Evolutionary conservation across 2,888 invertebrate genomes (phyloP), one percentile per base, ranked within the genome.

Genomic region (Eremobia ochroleuca): DNA sequence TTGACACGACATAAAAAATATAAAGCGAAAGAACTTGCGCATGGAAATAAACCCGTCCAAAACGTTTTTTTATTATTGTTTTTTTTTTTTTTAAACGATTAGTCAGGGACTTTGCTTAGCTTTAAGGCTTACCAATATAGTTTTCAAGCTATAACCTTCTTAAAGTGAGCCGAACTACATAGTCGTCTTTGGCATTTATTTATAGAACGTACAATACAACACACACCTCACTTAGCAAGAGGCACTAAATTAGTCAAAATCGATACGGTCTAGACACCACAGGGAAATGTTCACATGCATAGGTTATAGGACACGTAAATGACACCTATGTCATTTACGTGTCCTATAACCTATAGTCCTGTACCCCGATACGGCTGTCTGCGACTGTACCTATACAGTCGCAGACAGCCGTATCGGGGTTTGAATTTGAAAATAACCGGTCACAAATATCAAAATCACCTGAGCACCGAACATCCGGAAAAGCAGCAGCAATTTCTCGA

Each of bases 1-100:
- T 81, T 85, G 85, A 85, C 83, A 81, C 81, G 66, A 73, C 81
- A 78, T 77, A 77, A 87, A 83, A 85, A 77, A 81, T 43, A 21
- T 61, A 73, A 82, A 73, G 58, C 83, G 37, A 66, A 70, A 71
- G 68, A 70, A 73, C 62, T 75, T 64, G 75, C 18, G 73, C 40
- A 66, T 85, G 74, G 71, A 82, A 85, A 79, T 70, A 76, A 78
- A 84, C 82, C 28, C 34, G 85, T 79, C 65, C 55, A 13, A 65
- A 64, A 21, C 4, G 0, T 55, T n/a, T 73, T 49, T 65, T 82
- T 78, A 11, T 73, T 64, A 31, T 43, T 70, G 49, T 62, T 46
- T 5, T 18, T 70, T 46, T 5, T 18, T 70, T 40, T 76, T 72
- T 71, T 4, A 61, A 81, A 46, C 65, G 55, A 59, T 72, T 49